Evolutionary conservation across 2,797 vertebrate species (phyloP).

Genomic region (Onychomys torridus): DNA sequence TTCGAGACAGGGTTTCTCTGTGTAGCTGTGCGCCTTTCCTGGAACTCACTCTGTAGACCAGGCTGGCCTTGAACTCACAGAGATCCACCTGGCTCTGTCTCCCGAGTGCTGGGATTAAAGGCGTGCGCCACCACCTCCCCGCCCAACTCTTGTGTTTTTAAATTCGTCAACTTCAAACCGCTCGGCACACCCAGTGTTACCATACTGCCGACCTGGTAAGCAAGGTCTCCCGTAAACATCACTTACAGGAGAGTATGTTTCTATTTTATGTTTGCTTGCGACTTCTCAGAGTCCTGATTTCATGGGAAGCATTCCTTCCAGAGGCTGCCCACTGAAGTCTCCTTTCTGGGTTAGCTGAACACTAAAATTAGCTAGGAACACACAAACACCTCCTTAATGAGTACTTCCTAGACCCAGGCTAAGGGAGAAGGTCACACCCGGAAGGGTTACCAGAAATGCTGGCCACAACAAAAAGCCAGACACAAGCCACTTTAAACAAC

Average conservation of each 20-base stretch:
- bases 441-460: not conserved
- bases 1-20: no score
- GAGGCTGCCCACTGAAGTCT: not conserved
- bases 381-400: not conserved
- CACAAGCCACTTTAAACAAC: not conserved
- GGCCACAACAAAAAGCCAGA: not conserved
- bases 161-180: not conserved
- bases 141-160: no score
- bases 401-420: not conserved
- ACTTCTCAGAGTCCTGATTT: not conserved
- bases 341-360: not conserved
- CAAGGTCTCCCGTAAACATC: not conserved
- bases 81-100: no score
- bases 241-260: not conserved
- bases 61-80: no score
- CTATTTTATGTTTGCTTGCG: not conserved
- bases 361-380: not conserved
- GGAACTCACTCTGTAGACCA: no score
- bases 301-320: not conserved
- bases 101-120: no score
- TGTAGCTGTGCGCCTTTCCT: no score
- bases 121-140: no score
- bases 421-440: not conserved
- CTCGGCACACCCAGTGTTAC: not conserved
- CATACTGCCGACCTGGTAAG: no score